Evolutionary conservation across 2,888 invertebrate species (phyloP), one percentile per base, ranked within the genome.

Genomic region (Bombylius major): DNA sequence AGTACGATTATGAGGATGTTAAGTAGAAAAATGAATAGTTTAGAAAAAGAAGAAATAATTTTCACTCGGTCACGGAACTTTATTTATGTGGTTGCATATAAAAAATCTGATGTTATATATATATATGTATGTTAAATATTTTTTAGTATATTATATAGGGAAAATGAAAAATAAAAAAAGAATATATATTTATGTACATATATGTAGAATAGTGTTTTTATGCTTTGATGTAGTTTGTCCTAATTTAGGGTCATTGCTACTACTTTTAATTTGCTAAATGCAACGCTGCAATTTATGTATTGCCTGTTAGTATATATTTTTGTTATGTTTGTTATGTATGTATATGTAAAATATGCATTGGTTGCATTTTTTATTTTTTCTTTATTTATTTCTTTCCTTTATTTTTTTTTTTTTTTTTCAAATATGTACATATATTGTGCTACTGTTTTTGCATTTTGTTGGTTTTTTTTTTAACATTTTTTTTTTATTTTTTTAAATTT

Each of bases 181-280:
- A 23, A 23, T 23, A 23, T 3, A 23, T 23, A 23, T n/a, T n/a
- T n/a, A 36, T 8, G 8, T 36, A 36, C 36, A 1, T 36, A 36
- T 36, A 8, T 36, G 36, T 36, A 42, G 8, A 42, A 42, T 11
- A 42, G 12, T 11, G 39, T 42, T 11, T 42, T 23, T 23, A 23
- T 23, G 23, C 23, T 23, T 1, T 23, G 23, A 50, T 9, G 34
- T 39, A 47, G 47, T 33, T 51, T 55, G 55, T 51, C 51, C 55
- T 39, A 55, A 55, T 55, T 55, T 55, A 51, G 55, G 55, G 55
- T 55, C 55, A 55, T 55, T 55, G 55, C 55, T 55, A 55, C 55
- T 51, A 51, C 51, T 51, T 51, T 55, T 55, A 47, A 55, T 51
- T 55, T 42, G 55, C 55, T 55, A 50, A 55, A 50, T 55, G 55